Conservation (phyloP, 2,113 vertebrate genomes). For the Gymnogyps californianus region DNA sequence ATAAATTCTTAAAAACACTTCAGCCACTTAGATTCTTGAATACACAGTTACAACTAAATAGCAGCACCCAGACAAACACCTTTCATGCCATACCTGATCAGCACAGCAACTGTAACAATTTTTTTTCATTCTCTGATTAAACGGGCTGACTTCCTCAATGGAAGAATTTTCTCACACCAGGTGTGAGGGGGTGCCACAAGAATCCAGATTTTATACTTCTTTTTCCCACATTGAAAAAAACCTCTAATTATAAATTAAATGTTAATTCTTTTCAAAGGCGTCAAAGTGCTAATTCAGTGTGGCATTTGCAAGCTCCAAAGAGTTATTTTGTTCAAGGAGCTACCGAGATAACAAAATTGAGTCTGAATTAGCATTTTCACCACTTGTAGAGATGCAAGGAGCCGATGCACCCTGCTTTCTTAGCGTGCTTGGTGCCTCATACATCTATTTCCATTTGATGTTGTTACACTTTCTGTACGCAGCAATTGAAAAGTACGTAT, state of each 20-base stretch:
- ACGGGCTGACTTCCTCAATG: neutral
- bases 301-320: neutral
- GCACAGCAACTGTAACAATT: neutral
- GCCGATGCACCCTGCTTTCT: neutral
- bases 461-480: neutral
- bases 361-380: neutral
- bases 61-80: rapidly evolving
- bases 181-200: neutral
- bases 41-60: neutral
- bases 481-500: neutral
- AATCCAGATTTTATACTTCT: neutral
- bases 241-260: neutral
- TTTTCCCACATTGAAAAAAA: neutral
- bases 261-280: neutral
- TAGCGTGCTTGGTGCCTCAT: neutral
- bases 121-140: neutral
- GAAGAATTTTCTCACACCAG: neutral
- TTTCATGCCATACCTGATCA: neutral
- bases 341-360: neutral
- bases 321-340: neutral
- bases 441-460: neutral
- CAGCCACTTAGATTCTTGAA: neutral
- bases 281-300: neutral
- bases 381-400: neutral
- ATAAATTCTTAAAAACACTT: neutral